Percentiles rank a stretch among this genome's conserved stretches.
phyloP scores from a whole-genome alignment of 2,888 invertebrate genomes.

The Criorhina ranunculi region DNA sequence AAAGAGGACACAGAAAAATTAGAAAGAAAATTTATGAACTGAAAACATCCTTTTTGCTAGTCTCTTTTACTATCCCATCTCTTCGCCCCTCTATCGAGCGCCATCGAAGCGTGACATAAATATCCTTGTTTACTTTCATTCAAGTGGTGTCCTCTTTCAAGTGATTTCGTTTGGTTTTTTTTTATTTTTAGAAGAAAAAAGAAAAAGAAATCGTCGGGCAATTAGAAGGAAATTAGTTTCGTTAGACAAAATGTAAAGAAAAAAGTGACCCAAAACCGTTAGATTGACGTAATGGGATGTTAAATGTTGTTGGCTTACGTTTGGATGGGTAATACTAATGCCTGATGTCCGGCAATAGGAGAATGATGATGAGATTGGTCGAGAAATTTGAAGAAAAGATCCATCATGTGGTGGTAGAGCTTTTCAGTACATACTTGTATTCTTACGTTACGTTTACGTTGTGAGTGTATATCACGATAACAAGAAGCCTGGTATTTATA shows the following conservation, averaged over 20 bases:
- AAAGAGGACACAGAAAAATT: conserved; percentile 46
- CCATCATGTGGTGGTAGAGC: no score
- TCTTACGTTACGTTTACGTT: no score
- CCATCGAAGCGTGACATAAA: conserved; percentile 7
- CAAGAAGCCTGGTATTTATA: no score
- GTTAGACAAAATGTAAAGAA: not conserved
- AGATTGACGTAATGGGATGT: not conserved
- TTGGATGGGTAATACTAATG: no score
- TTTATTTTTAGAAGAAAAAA: not conserved
- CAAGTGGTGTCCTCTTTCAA: not conserved
- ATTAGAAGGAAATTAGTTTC: conserved; percentile 18
- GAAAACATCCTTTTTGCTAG: conserved; percentile 53
- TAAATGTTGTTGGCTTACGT: not conserved
- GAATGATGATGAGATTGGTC: no score
- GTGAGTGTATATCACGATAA: no score
- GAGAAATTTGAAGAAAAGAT: no score
- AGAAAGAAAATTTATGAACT: conserved; percentile 60
- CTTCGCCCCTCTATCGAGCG: not conserved
- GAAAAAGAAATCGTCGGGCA: conserved; percentile 2
- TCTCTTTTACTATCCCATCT: not conserved
- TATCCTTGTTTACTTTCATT: conserved; percentile 5
- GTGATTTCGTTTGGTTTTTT: conserved; percentile 2
- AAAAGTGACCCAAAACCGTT: not conserved
- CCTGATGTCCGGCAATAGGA: no score
- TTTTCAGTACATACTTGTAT: no score